phyloP scores from a whole-genome alignment of 1,140 invertebrate species.

The Pseudachorutes palmiensis region DNA sequence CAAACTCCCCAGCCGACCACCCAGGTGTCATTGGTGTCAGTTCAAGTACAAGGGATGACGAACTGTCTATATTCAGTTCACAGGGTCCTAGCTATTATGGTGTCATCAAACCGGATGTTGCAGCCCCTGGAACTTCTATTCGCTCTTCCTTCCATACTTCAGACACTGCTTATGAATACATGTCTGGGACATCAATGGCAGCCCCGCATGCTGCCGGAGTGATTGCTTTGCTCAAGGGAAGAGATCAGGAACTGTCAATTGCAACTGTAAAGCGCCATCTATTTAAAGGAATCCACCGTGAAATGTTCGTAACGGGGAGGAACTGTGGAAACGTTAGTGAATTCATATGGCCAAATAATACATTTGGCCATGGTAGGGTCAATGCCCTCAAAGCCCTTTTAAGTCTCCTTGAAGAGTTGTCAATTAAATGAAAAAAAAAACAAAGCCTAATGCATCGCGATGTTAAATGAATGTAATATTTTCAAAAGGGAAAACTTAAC shows the following conservation, averaged over 20 bases:
- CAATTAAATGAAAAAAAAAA: too few relatives aligned
- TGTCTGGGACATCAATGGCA: neutral
- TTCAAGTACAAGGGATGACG: neutral
- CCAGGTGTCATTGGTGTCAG: conserved; percentile 17
- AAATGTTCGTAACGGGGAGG: neutral
- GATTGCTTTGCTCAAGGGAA: neutral
- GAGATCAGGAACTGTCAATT: neutral
- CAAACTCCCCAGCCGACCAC: conserved; percentile 11
- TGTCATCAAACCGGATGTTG: neutral
- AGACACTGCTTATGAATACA: neutral
- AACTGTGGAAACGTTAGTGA: neutral
- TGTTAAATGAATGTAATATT: too few relatives aligned
- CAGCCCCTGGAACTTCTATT: neutral
- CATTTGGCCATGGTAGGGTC: neutral
- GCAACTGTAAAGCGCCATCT: neutral
- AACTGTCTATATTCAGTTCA: neutral
- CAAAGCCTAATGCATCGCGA: too few relatives aligned
- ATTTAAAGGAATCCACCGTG: neutral
- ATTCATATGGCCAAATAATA: neutral
- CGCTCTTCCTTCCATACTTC: neutral
- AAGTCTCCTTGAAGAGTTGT: neutral
- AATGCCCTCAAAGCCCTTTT: neutral
- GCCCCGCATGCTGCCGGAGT: neutral
- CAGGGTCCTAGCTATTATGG: conserved; percentile 4
- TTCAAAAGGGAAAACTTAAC: too few relatives aligned